These are phyloP conservation scores for Drosophila prolongata DNA, from an alignment of 2,888 invertebrate genomes.

Conservation along the genomic window DNA sequence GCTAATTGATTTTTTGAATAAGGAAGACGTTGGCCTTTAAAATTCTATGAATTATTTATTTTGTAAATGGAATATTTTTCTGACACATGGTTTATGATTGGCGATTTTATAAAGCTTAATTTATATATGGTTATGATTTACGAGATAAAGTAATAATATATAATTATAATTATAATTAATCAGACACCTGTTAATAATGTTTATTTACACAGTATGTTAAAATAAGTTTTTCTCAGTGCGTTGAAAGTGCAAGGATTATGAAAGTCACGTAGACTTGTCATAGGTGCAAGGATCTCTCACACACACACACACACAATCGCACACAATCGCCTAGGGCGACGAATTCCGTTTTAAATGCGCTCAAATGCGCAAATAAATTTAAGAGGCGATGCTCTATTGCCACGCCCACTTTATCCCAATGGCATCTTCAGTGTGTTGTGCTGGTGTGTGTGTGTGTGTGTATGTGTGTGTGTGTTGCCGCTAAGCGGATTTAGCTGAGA, in stretches of 20 bases:
- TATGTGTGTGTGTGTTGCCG: conserved; percentile 13
- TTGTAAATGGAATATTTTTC: too few species aligned
- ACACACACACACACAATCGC: conserved; percentile 1
- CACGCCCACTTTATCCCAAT: conserved; percentile 43
- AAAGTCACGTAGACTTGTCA: conserved; percentile 25
- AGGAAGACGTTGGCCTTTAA: too few species aligned
- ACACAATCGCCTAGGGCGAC: conserved; percentile 34
- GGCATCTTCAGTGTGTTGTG: conserved; percentile 1
- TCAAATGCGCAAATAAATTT: conserved; percentile 66
- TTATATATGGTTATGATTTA: too few species aligned
- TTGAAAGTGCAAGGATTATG: conserved; percentile 34
- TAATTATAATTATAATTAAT: too few species aligned
- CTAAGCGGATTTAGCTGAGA: conserved; percentile 62
- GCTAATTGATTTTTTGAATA: too few species aligned
- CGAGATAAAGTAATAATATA: too few species aligned
- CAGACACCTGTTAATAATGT: too few species aligned
- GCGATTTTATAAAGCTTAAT: too few species aligned
- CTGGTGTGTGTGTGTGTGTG: conserved; percentile 4
- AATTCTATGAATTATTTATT: too few species aligned
- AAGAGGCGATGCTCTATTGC: conserved; percentile 46
- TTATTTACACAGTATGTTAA: too few species aligned
- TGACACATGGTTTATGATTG: too few species aligned
- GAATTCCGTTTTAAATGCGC: conserved; percentile 51
- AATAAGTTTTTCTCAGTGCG: conserved; percentile 3
- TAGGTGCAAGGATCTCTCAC: conserved; percentile 28